Conservation (phyloP, 64 coral and sea anemone species). For the Porites lutea region DNA sequence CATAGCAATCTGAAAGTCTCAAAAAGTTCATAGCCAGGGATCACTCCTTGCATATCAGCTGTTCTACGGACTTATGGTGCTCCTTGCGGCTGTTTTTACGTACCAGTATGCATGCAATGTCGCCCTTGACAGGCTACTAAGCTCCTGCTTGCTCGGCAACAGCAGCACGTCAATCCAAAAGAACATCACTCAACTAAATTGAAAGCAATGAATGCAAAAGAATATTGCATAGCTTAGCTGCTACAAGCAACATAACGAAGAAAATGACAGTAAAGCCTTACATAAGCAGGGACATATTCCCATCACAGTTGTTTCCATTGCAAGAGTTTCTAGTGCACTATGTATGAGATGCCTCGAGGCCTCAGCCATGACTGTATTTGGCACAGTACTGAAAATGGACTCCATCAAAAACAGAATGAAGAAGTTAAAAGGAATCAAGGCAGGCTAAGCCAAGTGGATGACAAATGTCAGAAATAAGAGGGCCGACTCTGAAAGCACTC, state of each 20-base stretch:
- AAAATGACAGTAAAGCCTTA: too few species aligned
- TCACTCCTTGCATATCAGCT: constrained; percentile 9
- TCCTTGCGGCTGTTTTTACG: constrained; percentile 11
- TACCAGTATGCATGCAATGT: constrained; percentile 76
- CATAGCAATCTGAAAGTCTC: constrained; percentile 22
- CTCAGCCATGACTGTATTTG: constrained; percentile 52
- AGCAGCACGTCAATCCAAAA: not conserved
- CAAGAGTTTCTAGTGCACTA: not conserved
- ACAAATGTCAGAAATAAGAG: too few species aligned
- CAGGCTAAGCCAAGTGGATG: not conserved
- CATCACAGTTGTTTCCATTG: constrained; percentile 42
- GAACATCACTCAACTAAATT: too few species aligned
- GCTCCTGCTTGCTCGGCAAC: not conserved
- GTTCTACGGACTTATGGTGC: not conserved
- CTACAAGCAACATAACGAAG: too few species aligned
- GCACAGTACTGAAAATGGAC: constrained; percentile 66
- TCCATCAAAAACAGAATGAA: constrained; percentile 49
- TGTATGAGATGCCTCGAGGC: constrained; percentile 29
- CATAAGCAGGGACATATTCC: too few species aligned
- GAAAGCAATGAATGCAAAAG: too few species aligned
- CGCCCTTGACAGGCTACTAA: constrained; percentile 56
- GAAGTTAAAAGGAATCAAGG: not conserved
- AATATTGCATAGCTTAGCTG: too few species aligned
- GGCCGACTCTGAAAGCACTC: too few species aligned
- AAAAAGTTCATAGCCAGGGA: too few species aligned